A percentile compares a stretch with the other conserved stretches of the same genome.
Conservation (phyloP, 2,888 invertebrate species). For the Caenorhabditis sp. region DNA sequence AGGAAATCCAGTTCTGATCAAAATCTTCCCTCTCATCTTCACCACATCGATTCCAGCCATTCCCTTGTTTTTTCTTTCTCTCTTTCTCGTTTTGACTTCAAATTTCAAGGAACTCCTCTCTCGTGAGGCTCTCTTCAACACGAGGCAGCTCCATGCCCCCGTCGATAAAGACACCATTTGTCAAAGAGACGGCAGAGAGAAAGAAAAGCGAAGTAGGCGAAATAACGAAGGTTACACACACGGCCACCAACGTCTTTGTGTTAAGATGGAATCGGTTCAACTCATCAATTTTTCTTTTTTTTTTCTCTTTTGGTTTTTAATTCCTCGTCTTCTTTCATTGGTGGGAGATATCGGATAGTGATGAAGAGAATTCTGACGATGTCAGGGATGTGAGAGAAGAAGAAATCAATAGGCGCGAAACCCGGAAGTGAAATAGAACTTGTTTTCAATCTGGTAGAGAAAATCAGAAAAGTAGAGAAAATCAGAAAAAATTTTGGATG, state of each 20-base stretch:
- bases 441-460: not conserved
- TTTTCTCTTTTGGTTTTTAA: not conserved
- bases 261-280: conserved; percentile 4
- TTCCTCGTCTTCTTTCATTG: not conserved
- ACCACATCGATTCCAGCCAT: not conserved
- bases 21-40: not conserved
- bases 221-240: conserved; percentile 37
- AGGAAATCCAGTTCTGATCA: not conserved
- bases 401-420: conserved; percentile 7
- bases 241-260: not conserved
- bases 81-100: not conserved
- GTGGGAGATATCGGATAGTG: not conserved
- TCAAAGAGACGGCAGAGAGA: conserved; percentile 31
- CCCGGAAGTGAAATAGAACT: conserved; percentile 13
- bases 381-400: not conserved
- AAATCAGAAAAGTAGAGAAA: not conserved
- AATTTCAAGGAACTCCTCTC: conserved; percentile 3
- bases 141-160: conserved; percentile 1
- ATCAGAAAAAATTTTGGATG: too few relatives aligned
- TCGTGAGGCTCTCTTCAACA: not conserved
- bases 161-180: conserved; percentile 28
- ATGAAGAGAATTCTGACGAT: not conserved
- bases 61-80: not conserved
- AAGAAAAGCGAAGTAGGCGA: conserved; percentile 36
- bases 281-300: conserved; percentile 30